Conservation (phyloP, 2,113 vertebrate species). For the Brachypodius melanocephalos region DNA sequence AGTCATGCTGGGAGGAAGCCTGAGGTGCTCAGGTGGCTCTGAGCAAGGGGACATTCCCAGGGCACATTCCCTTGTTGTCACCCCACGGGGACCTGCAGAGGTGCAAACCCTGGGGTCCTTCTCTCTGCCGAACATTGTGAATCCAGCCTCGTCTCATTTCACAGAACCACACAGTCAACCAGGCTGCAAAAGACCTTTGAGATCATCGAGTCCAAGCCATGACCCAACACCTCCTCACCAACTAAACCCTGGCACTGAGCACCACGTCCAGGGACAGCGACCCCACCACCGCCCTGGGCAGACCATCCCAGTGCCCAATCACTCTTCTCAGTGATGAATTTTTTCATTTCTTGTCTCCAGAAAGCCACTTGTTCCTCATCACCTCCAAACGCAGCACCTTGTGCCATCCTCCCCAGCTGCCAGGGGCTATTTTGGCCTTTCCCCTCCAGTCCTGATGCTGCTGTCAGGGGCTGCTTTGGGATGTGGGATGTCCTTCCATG, state of each 20-base stretch:
- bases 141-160: not conserved
- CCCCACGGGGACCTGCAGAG: not conserved
- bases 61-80: rapidly evolving
- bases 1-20: not conserved
- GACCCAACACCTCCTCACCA: not conserved
- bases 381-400: not conserved
- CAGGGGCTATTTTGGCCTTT: not conserved
- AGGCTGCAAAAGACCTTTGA: not conserved
- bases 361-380: not conserved
- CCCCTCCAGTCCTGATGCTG: not conserved
- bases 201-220: not conserved
- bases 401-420: not conserved
- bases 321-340: not conserved
- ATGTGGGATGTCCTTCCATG: not conserved
- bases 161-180: not conserved
- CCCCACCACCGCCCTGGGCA: not conserved
- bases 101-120: not conserved
- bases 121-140: not conserved
- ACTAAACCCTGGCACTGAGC: not conserved
- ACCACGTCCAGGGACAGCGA: not conserved
- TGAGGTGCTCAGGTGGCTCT: not conserved
- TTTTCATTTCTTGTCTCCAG: not conserved
- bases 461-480: not conserved
- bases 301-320: rapidly evolving
- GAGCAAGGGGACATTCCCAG: not conserved